A percentile compares a stretch with the other conserved stretches of the same genome.
Conservation (phyloP, 2,113 vertebrate genomes). For the Phylloscopus trochiloides region DNA sequence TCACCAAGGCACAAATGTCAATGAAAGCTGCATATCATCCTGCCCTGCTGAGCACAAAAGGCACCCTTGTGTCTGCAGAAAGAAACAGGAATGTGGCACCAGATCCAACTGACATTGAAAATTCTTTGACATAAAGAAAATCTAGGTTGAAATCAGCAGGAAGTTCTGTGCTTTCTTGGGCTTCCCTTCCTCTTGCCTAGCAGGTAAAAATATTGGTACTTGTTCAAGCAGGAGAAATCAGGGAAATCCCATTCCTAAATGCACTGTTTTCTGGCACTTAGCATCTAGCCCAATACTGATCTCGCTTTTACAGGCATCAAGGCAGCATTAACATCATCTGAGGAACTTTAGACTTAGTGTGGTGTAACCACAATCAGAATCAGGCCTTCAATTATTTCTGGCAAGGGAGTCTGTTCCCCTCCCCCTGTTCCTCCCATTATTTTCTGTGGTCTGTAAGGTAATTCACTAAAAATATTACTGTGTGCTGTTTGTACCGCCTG, state of each 20-base stretch:
- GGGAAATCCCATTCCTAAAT: not conserved
- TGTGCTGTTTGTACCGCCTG: conserved; percentile 23
- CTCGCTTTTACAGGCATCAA: not conserved
- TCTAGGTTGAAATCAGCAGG: not conserved
- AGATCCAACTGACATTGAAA: not conserved
- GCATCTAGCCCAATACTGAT: not conserved
- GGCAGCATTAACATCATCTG: not conserved
- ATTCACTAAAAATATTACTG: conserved; percentile 22
- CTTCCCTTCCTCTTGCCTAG: not conserved
- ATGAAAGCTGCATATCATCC: not conserved
- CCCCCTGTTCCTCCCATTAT: not conserved
- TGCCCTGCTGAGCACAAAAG: not conserved
- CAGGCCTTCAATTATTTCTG: not conserved
- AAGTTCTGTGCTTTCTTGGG: not conserved
- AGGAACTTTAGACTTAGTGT: not conserved
- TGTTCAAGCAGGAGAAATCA: not conserved
- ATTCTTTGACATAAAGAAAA: not conserved
- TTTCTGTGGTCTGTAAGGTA: not conserved
- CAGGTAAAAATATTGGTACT: not conserved
- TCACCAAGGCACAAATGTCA: not conserved
- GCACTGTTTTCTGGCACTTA: not conserved
- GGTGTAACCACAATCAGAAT: not conserved
- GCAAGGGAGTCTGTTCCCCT: not conserved
- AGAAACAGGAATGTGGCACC: not conserved
- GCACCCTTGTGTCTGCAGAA: not conserved